Conservation (phyloP, 1,140 invertebrate genomes). For the Antheraea pernyi region DNA sequence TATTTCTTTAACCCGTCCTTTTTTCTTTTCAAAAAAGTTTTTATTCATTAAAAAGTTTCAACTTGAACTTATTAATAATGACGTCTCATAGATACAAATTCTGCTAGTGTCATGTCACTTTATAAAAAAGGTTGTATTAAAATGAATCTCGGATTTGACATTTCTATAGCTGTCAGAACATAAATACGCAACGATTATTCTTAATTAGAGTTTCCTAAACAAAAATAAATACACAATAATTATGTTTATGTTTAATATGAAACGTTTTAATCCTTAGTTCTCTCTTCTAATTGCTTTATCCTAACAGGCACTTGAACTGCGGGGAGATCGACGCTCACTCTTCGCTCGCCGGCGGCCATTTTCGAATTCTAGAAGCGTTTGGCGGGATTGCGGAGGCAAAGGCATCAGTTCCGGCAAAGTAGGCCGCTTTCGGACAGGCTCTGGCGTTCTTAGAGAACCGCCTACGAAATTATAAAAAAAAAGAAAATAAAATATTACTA, state of each 20-base stretch:
- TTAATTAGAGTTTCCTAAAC: background rate
- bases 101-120: too few species aligned
- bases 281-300: constrained; percentile 68
- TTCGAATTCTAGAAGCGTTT: constrained; percentile 34
- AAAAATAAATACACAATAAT: background rate
- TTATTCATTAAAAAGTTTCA: too few species aligned
- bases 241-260: background rate
- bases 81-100: too few species aligned
- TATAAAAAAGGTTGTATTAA: too few species aligned
- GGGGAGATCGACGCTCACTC: constrained; percentile 70
- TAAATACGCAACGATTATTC: background rate
- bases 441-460: constrained; percentile 50
- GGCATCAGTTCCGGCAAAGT: constrained; percentile 47
- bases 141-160: too few species aligned
- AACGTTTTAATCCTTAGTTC: constrained; percentile 37
- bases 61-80: too few species aligned
- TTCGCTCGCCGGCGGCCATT: constrained; percentile 57
- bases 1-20: too few species aligned
- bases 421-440: constrained; percentile 45
- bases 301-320: constrained; percentile 71
- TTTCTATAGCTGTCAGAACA: too few species aligned
- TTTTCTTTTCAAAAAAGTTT: too few species aligned
- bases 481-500: background rate
- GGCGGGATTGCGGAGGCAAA: constrained; percentile 43
- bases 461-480: constrained; percentile 31